Evolutionary conservation across 2,888 invertebrate species (phyloP), one percentile per base, ranked within the genome.

Genomic region (Adelphocoris suturalis): DNA sequence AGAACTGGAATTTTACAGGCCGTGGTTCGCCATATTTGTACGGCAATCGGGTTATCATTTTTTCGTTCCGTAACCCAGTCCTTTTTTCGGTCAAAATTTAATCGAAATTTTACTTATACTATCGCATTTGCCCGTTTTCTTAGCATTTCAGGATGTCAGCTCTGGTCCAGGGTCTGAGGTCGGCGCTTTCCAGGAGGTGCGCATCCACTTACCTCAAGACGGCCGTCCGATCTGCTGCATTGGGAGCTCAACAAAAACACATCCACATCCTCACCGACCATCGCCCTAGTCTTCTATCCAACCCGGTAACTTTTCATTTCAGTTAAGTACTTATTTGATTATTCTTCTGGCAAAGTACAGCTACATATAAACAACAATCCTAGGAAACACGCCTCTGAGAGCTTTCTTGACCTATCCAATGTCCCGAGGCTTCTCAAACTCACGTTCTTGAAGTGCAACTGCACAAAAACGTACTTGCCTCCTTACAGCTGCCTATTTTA

Each of bases 161-260:
- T 76, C 90, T 91, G 52, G 91, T 90, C 19, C 91, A 91, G 86
- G 90, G 91, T 76, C 86, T 91, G 37, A 61, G 68, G 23, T 47
- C 37, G 57, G 48, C 61, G 68, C 55, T 88, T 11, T 78, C 80
- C 55, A 11, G 52, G 19, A 76, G 80, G 48, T 16, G 47, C 19
- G 78, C 61, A 23, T 27, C 88, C 14, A 19, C 57, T 46, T 78
- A 27, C n/a, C 23, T 88, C 55, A 88, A 88, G 52, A 55, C 88
- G 23, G 88, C 78, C 80, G 37, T 88, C 48, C 88, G 88, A 14
- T n/a, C 88, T 5, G 88, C 76, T n/a, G 88, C 80, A 5, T 14
- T 88, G 28, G 88, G 61, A 19, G 27, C 23, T 48, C 88, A 80
- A 88, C 88, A 88, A 78, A 78, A 88, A 78, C 76, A 76, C 47